Percentiles rank a stretch among this genome's conserved stretches.
Conservation (phyloP, 2,113 vertebrate species). For the Ictalurus punctatus region DNA sequence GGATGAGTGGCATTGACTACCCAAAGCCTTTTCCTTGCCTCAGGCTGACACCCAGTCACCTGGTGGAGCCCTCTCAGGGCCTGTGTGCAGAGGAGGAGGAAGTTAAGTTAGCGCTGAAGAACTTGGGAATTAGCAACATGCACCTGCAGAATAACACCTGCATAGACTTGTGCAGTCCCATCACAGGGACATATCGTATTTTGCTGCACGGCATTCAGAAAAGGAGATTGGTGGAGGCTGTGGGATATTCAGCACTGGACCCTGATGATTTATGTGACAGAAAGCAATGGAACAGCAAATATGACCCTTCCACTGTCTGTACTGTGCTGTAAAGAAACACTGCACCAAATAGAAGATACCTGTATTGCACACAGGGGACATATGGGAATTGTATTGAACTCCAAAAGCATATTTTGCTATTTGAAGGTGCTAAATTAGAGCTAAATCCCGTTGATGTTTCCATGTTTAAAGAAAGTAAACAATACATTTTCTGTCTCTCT, state of each 20-base stretch:
- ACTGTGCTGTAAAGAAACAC: constrained; percentile 58
- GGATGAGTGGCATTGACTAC: constrained; percentile 70
- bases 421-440: neutral
- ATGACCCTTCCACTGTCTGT: constrained; percentile 68
- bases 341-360: too few species aligned
- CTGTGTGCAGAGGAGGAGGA: constrained; percentile 70
- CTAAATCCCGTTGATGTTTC: neutral
- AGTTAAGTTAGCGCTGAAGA: constrained; percentile 61
- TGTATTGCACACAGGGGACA: neutral
- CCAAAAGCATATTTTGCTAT: neutral
- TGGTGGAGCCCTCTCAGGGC: constrained; percentile 50
- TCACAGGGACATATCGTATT: constrained; percentile 76
- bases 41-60: constrained; percentile 63
- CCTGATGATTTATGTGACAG: constrained; percentile 59
- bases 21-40: constrained; percentile 59
- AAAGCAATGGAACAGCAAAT: constrained; percentile 57
- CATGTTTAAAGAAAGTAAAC: neutral
- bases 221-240: constrained; percentile 61
- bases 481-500: neutral
- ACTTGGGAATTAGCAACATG: constrained; percentile 62
- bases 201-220: constrained; percentile 74
- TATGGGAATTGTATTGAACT: neutral
- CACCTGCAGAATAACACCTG: constrained; percentile 72
- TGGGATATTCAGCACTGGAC: constrained; percentile 61
- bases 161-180: constrained; percentile 60